phyloP scores from a whole-genome alignment of 2,888 invertebrate species.

The Agonopterix subpropinquella region DNA sequence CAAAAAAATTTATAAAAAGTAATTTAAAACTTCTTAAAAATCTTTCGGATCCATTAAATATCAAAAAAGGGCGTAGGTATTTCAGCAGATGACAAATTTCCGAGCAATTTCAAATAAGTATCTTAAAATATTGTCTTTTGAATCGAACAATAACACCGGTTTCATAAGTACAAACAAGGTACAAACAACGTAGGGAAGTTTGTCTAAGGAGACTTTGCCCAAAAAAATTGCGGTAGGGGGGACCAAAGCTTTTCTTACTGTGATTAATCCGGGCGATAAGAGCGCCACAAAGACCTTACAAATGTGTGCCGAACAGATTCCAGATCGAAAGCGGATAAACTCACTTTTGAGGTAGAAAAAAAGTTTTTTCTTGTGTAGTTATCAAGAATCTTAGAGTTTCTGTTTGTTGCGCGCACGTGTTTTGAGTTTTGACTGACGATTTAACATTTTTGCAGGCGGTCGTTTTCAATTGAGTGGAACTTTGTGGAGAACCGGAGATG shows the following conservation, averaged over 20 bases:
- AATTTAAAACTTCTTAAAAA: too few species aligned
- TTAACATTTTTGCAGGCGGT: conserved; percentile 41
- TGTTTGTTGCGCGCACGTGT: conserved; percentile 56
- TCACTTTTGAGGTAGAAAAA: conserved; percentile 45
- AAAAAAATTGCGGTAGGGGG: conserved; percentile 38
- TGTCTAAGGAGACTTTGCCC: conserved; percentile 25
- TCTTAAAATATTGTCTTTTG: too few species aligned
- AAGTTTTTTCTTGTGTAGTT: conserved; percentile 12
- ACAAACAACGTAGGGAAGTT: conserved; percentile 43
- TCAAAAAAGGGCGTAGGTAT: too few species aligned
- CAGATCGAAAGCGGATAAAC: conserved; percentile 69
- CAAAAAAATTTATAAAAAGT: too few species aligned
- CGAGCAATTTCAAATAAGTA: too few species aligned
- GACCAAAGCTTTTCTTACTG: conserved; percentile 25
- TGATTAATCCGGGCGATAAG: conserved; percentile 58
- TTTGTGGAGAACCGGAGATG: conserved; percentile 26
- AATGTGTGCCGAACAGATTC: conserved; percentile 71
- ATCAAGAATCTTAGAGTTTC: conserved; percentile 8
- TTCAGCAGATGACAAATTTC: too few species aligned
- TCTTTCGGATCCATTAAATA: too few species aligned
- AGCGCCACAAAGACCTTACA: conserved; percentile 51
- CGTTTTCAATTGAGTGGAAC: conserved; percentile 46
- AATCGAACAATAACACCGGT: conserved; percentile 15
- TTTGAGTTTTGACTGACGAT: conserved; percentile 61
- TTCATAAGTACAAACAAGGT: conserved; percentile 30